Percentiles rank a stretch among this genome's conserved stretches.
These are phyloP conservation scores for Aphelenchoides besseyi DNA, from an alignment of 1,140 invertebrate genomes.

Conservation along the genomic window DNA sequence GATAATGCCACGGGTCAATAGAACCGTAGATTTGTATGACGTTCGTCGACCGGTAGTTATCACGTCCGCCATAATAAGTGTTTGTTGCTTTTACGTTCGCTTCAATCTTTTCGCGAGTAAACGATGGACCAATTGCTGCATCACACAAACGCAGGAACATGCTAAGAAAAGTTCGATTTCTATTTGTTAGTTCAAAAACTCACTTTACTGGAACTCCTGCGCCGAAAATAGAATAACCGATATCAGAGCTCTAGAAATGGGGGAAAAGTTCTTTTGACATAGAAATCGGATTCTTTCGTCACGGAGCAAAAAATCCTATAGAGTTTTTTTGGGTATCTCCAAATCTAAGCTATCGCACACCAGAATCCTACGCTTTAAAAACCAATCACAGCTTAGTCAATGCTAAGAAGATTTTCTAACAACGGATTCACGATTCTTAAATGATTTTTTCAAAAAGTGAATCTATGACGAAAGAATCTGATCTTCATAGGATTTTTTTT, in stretches of 20 bases:
- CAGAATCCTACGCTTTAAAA: too few relatives aligned
- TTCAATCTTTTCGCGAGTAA: slow-evolving; percentile 9
- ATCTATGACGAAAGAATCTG: too few relatives aligned
- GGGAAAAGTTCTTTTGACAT: too few relatives aligned
- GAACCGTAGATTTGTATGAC: slow-evolving; percentile 7
- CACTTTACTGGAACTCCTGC: slow-evolving; percentile 16
- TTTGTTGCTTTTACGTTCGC: background rate
- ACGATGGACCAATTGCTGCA: slow-evolving; percentile 14
- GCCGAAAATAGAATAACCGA: slow-evolving; percentile 12
- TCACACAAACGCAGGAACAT: slow-evolving; percentile 7
- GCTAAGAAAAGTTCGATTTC: slow-evolving; percentile 14
- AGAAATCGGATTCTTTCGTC: too few relatives aligned
- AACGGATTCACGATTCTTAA: too few relatives aligned
- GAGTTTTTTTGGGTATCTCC: too few relatives aligned
- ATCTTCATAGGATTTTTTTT: too few relatives aligned
- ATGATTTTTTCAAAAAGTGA: too few relatives aligned
- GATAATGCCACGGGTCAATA: slow-evolving; percentile 19
- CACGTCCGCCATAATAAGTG: slow-evolving; percentile 17
- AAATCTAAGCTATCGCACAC: too few relatives aligned
- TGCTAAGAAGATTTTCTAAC: too few relatives aligned
- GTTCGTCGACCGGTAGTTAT: background rate
- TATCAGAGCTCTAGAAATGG: slow-evolving; percentile 3
- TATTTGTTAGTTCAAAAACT: background rate
- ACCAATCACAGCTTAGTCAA: too few relatives aligned
- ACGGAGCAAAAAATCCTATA: too few relatives aligned